phyloP scores from a whole-genome alignment of 2,113 vertebrate species.

The Formicarius rufipectus region DNA sequence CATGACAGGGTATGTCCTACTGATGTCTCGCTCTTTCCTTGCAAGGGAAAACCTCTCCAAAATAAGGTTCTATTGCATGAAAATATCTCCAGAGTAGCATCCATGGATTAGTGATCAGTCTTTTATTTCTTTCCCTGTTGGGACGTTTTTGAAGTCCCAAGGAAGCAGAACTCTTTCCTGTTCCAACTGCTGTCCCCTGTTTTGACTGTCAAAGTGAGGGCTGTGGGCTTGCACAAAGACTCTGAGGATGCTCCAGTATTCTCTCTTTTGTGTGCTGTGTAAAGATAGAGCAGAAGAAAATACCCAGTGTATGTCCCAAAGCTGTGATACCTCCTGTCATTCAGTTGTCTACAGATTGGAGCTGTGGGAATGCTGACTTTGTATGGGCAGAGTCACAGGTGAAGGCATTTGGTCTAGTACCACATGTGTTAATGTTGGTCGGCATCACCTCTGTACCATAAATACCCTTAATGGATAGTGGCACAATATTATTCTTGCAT shows the following conservation, averaged over 20 bases:
- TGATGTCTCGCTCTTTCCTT: not conserved
- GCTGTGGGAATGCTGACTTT: not conserved
- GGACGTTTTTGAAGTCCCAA: not conserved
- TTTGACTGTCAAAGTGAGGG: not conserved
- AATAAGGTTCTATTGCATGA: not conserved
- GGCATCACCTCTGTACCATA: not conserved
- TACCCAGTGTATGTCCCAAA: not conserved
- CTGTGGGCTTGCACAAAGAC: too few species aligned
- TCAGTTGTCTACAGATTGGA: not conserved
- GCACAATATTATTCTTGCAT: not conserved
- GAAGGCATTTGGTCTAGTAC: not conserved
- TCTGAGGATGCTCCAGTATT: not conserved
- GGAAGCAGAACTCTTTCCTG: not conserved
- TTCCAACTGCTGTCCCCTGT: rapidly evolving
- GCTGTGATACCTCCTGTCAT: not conserved
- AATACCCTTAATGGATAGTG: not conserved
- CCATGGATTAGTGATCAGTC: rapidly evolving
- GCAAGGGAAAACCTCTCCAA: not conserved
- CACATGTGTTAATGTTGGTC: not conserved
- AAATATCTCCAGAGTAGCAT: not conserved
- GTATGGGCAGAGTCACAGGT: not conserved
- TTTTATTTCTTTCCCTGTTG: not conserved
- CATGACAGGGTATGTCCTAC: not conserved
- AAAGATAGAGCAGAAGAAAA: not conserved
- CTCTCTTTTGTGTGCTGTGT: not conserved